phyloP scores from a whole-genome alignment of 2,113 vertebrate species.

The Grammomys surdaster region DNA sequence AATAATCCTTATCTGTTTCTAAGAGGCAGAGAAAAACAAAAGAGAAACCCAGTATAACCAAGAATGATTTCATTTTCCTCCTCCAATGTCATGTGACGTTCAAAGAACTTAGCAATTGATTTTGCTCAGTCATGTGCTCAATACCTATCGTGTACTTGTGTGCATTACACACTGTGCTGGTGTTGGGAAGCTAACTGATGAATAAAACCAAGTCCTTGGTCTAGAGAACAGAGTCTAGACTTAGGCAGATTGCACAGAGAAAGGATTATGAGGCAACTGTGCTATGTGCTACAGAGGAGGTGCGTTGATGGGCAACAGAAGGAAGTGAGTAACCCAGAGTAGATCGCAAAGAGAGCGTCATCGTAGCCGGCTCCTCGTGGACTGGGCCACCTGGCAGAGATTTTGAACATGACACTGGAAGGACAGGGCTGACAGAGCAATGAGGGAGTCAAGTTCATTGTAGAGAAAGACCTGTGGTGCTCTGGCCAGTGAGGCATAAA shows the following conservation, averaged over 20 bases:
- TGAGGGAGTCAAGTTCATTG: neutral
- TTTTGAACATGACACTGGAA: neutral
- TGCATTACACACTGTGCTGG: slow-evolving; percentile 38
- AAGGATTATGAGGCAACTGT: neutral
- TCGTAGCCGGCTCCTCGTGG: neutral
- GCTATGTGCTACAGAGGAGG: neutral
- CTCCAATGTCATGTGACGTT: slow-evolving; percentile 39
- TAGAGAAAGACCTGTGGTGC: slow-evolving; percentile 22
- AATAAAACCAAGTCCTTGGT: slow-evolving; percentile 50
- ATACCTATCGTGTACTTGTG: slow-evolving; percentile 37
- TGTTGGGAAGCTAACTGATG: slow-evolving; percentile 39
- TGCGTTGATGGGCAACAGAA: neutral
- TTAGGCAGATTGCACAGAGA: neutral
- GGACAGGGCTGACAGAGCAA: neutral
- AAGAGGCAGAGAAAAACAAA: slow-evolving; percentile 51
- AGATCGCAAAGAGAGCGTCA: neutral
- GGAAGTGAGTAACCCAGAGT: neutral
- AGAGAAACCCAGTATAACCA: neutral
- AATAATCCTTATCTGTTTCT: slow-evolving; percentile 55
- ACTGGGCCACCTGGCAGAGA: neutral
- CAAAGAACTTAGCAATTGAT: slow-evolving; percentile 66
- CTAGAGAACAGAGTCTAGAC: slow-evolving; percentile 41
- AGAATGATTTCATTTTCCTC: slow-evolving; percentile 52
- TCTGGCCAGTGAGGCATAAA: neutral
- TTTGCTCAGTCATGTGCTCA: slow-evolving; percentile 54